Evolutionary conservation across 2,888 invertebrate genomes (phyloP), one percentile per base, ranked within the genome.

Genomic region (Mimachlamys varia): DNA sequence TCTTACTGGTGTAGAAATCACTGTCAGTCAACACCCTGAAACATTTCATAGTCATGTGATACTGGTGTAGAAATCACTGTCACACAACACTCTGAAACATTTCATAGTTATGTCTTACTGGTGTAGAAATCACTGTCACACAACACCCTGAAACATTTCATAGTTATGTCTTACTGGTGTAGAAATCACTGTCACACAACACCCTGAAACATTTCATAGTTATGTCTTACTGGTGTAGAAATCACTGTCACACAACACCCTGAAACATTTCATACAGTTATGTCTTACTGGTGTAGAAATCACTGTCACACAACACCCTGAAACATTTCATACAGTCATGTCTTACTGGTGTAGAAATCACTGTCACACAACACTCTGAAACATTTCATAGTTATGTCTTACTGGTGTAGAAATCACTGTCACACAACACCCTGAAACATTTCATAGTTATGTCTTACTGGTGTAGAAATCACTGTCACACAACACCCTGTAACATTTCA

Each of bases 11-110:
- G 13, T 53, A 44, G 44, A 44, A 44, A 44, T 44, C 44, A 44
- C 7, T 44, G 44, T 44, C 44, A 5, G n/a, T 97, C 5, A 99
- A 96, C 88, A 99, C 97, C 93, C 98, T 98, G 96, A 22, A 87
- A 53, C 62, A 58, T 19, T 58, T 19, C 10, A 58, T 53, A 53
- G 19, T 17, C 53, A 53, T 53, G 53, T 53, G 5, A 5, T 53
- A 15, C 15, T 53, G 3, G 19, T 53, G 13, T 53, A 44, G 44
- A 44, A 44, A 44, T 44, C 44, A 44, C 7, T 44, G 44, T 44
- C 44, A 90, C 98, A 97, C 5, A 99, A 96, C 88, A 99, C 97
- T 93, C 98, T 98, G 96, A 22, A 87, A 53, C 62, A 58, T 19
- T 58, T 19, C 10, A 58, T 53, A 53, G 19, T 17, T 15, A 53